phyloP scores from a whole-genome alignment of 2,888 invertebrate species.

The Helicoverpa assulta region DNA sequence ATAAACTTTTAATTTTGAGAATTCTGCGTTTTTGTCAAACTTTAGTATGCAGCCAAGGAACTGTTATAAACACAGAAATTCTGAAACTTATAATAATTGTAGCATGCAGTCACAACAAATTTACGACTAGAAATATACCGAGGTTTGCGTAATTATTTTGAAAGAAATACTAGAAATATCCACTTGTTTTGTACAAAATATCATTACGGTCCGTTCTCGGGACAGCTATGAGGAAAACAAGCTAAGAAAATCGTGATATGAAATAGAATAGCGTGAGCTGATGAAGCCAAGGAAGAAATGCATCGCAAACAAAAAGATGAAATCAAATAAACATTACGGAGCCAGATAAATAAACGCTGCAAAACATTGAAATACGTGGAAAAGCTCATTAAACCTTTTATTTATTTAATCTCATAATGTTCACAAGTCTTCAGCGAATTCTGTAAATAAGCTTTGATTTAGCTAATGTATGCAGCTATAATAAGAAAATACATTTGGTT shows the following conservation, averaged over 20 bases:
- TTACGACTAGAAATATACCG: conserved; percentile 15
- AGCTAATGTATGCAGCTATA: too few species aligned
- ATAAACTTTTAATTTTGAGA: conserved; percentile 8
- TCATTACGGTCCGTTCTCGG: conserved; percentile 40
- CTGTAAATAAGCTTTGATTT: neutral
- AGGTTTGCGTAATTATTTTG: conserved; percentile 10
- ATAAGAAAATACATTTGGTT: too few species aligned
- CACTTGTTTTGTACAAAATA: conserved; percentile 44
- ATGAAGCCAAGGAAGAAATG: conserved; percentile 49
- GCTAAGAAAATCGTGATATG: conserved; percentile 53
- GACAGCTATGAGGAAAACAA: conserved; percentile 57
- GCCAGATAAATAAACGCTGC: conserved; percentile 33
- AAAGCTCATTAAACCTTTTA: conserved; percentile 6
- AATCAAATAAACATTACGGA: conserved; percentile 57
- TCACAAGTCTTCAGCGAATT: neutral
- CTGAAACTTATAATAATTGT: conserved; percentile 47
- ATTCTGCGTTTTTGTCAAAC: conserved; percentile 16
- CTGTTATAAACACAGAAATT: conserved; percentile 38
- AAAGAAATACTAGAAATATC: conserved; percentile 36
- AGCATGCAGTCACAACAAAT: conserved; percentile 26
- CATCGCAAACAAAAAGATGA: conserved; percentile 42
- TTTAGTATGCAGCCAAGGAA: conserved; percentile 18
- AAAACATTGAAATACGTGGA: conserved; percentile 1
- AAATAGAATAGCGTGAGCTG: conserved; percentile 52
- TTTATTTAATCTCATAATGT: neutral